Evolutionary conservation across 2,888 invertebrate species (phyloP), one percentile per base, ranked within the genome.

Genomic region (Anorthoa munda): DNA sequence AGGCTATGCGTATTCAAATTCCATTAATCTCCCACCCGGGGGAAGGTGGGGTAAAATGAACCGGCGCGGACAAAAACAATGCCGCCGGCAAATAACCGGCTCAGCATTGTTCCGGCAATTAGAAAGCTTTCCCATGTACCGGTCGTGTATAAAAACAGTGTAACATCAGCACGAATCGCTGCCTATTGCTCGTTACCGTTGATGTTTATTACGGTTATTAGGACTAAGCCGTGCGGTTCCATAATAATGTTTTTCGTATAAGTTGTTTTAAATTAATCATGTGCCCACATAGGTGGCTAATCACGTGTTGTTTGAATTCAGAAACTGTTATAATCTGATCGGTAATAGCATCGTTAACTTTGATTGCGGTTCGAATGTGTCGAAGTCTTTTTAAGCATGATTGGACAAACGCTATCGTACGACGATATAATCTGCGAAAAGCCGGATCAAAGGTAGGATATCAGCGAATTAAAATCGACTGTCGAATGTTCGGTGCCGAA

Each of bases 61-160:
- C 96, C 95, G 93, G 94, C 93, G 91, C 94, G 95, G 96, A 95
- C 96, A 95, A 96, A 96, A 96, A 96, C 96, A 96, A 96, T 96
- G 96, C 95, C 95, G 94, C 93, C 93, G 95, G 96, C 96, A 94
- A 95, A 96, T 95, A 96, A 95, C 96, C 95, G 94, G 96, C 95
- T 95, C 95, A 95, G 95, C 95, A 96, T 96, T 96, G 96, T 96
- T 96, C 95, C 96, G 95, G 95, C 96, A 96, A 96, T 96, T 96
- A 96, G 96, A 96, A 96, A 96, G 96, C 95, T 96, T 96, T 96
- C 95, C 96, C 96, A 95, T 96, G 96, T 96, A 96, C 95, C 94
- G 94, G 94, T 91, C 95, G 95, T 95, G 96, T 96, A 95, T 96
- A 96, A 96, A 96, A 96, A 96, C 96, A 95, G 93, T 94, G 95